Base-by-base conservation (phyloP, 2,113 vertebrate genomes). In the Lepus europaeus region DNA sequence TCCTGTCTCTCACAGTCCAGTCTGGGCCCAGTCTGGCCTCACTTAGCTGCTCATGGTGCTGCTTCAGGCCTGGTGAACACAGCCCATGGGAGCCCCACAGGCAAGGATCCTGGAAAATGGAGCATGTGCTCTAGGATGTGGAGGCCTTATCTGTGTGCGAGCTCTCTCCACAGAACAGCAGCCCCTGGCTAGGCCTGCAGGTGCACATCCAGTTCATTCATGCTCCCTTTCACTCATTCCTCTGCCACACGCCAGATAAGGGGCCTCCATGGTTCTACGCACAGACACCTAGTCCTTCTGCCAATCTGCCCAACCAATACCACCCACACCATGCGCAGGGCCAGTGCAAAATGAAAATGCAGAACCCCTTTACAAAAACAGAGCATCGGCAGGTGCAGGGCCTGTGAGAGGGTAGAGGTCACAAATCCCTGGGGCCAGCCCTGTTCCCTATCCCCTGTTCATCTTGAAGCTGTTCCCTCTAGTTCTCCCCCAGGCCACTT, bases 201-300 rank as follows among this genome's bases (percentile, higher is more conserved):
- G 16, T 69, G 45, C 27, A 33, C 29, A 33, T 33, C 33, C 5
- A 56, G 69, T 16, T 68, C 64, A 19, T 56, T 53, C 16, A 9
- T 36, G 33, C 11, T 1, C 19, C 74, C 33, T 2, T 14, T 31
- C n/a, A 70, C 27, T 80, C 69, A 61, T 87, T 69, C 82, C 68
- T 31, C 80, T 25, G 20, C 19, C 33, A 82, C 29, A 36, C 9
- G 29, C 64, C 45, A 69, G 31, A 49, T 80, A 49, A 29, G 59
- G 8, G 9, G 88, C n/a, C 72, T 36, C 66, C 31, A 19, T 25
- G 56, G 45, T 45, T 92, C 53, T 63, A 74, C 3, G 25, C 20
- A 93, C 6, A 89, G 29, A 79, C 22, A 94, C 33, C 36, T 13
- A 87, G 63, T 68, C 94, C 19, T 53, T 96, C 89, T 80, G 80